Evolutionary conservation across 2,113 vertebrate species (phyloP), one percentile per base, ranked within the genome.

Genomic region (Sterrhoptilus dennistouni): DNA sequence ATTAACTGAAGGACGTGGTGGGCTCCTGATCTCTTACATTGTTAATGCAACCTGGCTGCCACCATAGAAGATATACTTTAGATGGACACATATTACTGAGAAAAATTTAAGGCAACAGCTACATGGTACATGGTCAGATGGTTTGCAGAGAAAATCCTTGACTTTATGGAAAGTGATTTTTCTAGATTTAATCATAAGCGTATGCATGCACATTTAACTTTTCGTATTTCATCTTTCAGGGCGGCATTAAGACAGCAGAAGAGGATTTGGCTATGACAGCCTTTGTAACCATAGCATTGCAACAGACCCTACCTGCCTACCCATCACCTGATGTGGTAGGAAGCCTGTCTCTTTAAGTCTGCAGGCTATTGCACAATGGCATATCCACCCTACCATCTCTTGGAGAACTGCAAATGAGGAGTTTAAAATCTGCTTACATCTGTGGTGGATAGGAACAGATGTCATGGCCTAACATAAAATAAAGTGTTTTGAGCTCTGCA

Each of bases 191-290:
- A 45, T 56, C 20, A 20, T 50, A 85, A 72, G 6, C 1, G 2
- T 42, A 15, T 40, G 12, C 1, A 0, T 8, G 9, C 45, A n/a
- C 4, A 7, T 52, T 65, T 83, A 70, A 83, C 33, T 72, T 63
- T 82, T 56, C 40, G 8, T 33, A 4, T 63, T 72, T 80, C 17
- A 17, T 59, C 42, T 95, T 95, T 24, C 72, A 98, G 98, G 98
- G 98, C 40, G 97, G 97, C 91, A 96, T 98, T 82, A 8, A 40
- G 25, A 29, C 83, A 60, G 68, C 83, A 21, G 93, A 93, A 69
- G 97, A 97, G 17, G 95, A 97, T 64, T 95, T 97, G 77, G 91
- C 98, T 35, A 70, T 98, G 89, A 98, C 98, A 69, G 97, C 98
- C 5, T 98, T 97, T 18, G 92, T 98, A 36, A 95, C 97, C 35